Evolutionary conservation across 2,113 vertebrate genomes (phyloP).

Genomic region (Promerops cafer): DNA sequence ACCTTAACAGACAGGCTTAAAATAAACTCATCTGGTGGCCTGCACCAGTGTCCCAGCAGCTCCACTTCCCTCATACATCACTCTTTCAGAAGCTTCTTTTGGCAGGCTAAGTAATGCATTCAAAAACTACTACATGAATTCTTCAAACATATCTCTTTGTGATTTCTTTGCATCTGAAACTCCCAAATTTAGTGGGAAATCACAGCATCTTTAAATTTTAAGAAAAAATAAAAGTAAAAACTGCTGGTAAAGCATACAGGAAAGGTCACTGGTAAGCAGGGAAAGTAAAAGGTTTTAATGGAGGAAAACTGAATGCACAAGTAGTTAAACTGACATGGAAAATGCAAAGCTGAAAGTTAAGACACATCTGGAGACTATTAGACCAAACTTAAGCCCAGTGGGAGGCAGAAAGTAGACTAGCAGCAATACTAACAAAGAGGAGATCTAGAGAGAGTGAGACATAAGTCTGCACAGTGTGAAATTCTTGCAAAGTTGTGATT

Average conservation of each 20-base stretch:
- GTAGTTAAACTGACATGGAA: background rate
- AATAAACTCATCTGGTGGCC: background rate
- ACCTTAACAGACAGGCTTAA: background rate
- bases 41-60: background rate
- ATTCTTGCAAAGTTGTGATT: background rate
- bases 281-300: background rate
- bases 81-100: background rate
- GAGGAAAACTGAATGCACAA: background rate
- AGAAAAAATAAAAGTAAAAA: background rate
- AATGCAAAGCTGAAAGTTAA: conserved; percentile 16
- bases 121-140: background rate
- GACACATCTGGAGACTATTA: conserved; percentile 52
- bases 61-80: background rate
- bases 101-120: background rate
- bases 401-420: conserved; percentile 39
- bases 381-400: background rate
- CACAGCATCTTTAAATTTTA: background rate
- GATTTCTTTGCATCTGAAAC: background rate
- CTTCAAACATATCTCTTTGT: background rate
- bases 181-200: background rate
- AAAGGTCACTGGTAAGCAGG: background rate
- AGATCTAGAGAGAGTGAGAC: background rate
- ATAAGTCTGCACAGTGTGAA: background rate
- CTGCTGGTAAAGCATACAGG: background rate
- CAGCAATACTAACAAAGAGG: conserved; percentile 1